phyloP scores from a whole-genome alignment of 2,113 vertebrate genomes.

The Bettongia penicillata region DNA sequence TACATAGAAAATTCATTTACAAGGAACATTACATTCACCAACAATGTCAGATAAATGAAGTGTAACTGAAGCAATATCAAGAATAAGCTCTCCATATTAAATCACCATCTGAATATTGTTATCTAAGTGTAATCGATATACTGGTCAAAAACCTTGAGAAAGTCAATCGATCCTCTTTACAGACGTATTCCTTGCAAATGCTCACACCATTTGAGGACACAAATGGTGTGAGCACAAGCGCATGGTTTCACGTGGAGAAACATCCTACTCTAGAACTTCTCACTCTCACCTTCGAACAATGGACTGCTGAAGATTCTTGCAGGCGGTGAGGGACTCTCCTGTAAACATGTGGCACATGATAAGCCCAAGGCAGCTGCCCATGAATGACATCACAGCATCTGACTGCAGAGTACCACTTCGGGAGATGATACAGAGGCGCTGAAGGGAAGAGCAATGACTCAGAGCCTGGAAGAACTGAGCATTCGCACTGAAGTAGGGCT shows the following conservation, averaged over 20 bases:
- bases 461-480: conserved; percentile 94
- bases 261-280: conserved; percentile 39
- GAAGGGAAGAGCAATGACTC: conserved; percentile 90
- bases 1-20: background rate
- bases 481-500: conserved; percentile 94
- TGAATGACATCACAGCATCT: conserved; percentile 89
- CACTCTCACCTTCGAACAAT: conserved; percentile 90
- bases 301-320: conserved; percentile 92
- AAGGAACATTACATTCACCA: background rate
- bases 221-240: background rate
- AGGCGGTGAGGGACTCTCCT: conserved; percentile 91
- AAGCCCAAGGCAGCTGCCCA: conserved; percentile 88
- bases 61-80: background rate
- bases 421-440: conserved; percentile 94
- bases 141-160: background rate
- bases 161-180: background rate
- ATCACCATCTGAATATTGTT: background rate
- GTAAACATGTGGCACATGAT: conserved; percentile 97
- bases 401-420: conserved; percentile 94
- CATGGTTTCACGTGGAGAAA: background rate
- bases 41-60: background rate
- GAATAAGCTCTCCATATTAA: background rate
- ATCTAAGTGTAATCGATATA: background rate
- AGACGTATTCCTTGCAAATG: fast-evolving
- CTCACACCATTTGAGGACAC: background rate